Evolutionary conservation across 2,797 vertebrate genomes (phyloP).

Genomic region (Leptodactylus fallax): DNA sequence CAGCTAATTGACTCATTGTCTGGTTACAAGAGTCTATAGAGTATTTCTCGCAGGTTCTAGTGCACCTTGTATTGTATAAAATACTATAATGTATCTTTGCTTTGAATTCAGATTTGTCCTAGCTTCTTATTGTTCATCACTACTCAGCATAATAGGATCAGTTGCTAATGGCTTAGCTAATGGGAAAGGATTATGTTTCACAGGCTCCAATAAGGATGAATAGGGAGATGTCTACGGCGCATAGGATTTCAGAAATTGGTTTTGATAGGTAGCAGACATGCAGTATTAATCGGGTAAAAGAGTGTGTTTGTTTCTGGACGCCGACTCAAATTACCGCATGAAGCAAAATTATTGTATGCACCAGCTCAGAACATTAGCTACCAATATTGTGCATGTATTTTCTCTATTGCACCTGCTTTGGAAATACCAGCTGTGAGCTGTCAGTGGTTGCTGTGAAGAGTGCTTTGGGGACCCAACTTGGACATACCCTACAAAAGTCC

Average conservation of each 20-base stretch:
- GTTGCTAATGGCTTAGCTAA: conserved; percentile 31
- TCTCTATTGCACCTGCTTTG: too few species aligned
- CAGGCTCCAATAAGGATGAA: conserved; percentile 7
- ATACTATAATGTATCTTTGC: conserved; percentile 10
- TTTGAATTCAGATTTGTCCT: conserved; percentile 13
- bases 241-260: conserved; percentile 28
- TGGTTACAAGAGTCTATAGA: neutral
- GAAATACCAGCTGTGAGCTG: too few species aligned
- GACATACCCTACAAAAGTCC: too few species aligned
- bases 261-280: conserved; percentile 16
- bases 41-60: too few species aligned
- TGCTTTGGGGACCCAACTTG: too few species aligned
- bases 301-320: neutral
- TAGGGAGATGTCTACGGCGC: neutral
- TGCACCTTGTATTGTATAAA: neutral
- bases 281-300: neutral
- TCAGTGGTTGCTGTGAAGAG: too few species aligned
- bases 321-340: neutral
- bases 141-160: conserved; percentile 34
- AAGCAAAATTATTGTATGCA: neutral
- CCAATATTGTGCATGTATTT: too few species aligned
- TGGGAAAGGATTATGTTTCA: conserved; percentile 19
- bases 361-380: neutral
- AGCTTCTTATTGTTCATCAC: neutral
- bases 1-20: neutral